These are phyloP conservation scores for Schrankia costaestrigalis DNA, from an alignment of 2,888 invertebrate genomes.

Conservation along the genomic window DNA sequence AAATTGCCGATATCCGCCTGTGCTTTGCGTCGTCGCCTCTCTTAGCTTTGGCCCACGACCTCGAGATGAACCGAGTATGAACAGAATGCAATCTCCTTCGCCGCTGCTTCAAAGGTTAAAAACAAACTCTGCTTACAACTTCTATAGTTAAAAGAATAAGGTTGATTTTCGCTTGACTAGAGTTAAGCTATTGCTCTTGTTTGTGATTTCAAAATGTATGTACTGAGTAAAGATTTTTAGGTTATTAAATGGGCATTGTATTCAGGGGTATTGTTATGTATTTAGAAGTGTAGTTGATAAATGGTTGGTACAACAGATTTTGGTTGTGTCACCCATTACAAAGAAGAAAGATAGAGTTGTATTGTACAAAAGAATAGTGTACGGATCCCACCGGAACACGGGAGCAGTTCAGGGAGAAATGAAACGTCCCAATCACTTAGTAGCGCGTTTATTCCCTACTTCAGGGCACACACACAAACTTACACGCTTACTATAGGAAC, in stretches of 20 bases:
- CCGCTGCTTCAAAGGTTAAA: conserved; percentile 48
- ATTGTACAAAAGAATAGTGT: too few relatives aligned
- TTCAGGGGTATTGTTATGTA: neutral
- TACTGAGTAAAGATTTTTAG: conserved; percentile 34
- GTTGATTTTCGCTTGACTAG: conserved; percentile 16
- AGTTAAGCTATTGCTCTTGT: conserved; percentile 15
- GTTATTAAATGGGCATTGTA: conserved; percentile 30
- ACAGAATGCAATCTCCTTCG: conserved; percentile 63
- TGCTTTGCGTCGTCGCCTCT: conserved; percentile 25
- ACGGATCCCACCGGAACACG: too few relatives aligned
- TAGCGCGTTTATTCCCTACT: too few relatives aligned
- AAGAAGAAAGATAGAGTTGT: too few relatives aligned
- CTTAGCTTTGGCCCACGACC: conserved; percentile 47
- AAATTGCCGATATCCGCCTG: conserved; percentile 17
- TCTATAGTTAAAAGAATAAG: conserved; percentile 19
- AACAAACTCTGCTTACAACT: conserved; percentile 19
- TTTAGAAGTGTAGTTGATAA: neutral
- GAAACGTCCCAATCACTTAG: too few relatives aligned
- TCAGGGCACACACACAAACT: too few relatives aligned
- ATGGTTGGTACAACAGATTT: neutral
- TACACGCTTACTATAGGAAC: too few relatives aligned
- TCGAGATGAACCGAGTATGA: conserved; percentile 57
- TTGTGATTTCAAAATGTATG: conserved; percentile 42
- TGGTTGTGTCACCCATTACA: too few relatives aligned
- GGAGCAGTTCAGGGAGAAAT: too few relatives aligned